Conservation (phyloP, 2,888 invertebrate species). For the Slavum lentiscoides region DNA sequence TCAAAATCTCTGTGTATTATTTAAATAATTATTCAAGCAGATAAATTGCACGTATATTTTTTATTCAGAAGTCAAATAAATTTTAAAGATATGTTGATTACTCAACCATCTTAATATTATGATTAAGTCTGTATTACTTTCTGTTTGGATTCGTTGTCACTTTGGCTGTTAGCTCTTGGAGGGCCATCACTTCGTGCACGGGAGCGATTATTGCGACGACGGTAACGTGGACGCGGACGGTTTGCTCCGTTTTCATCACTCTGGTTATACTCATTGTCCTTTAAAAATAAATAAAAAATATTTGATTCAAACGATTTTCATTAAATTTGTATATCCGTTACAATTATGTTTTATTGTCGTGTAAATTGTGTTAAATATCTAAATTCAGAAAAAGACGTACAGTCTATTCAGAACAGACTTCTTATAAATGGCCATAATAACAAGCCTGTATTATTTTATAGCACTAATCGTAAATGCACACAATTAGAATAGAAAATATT, state of each 20-base stretch:
- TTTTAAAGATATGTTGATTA: not conserved
- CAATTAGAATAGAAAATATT: not conserved
- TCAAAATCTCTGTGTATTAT: too few species aligned
- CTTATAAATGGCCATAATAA: too few species aligned
- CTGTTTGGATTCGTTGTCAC: slow-evolving; percentile 57
- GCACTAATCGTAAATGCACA: too few species aligned
- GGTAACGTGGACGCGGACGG: slow-evolving; percentile 61
- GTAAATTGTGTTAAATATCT: too few species aligned
- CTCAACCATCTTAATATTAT: not conserved
- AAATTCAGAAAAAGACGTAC: too few species aligned
- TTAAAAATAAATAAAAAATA: slow-evolving; percentile 56
- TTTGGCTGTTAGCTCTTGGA: slow-evolving; percentile 56
- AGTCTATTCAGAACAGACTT: too few species aligned
- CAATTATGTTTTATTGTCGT: not conserved
- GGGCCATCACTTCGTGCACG: slow-evolving; percentile 51
- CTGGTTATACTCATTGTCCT: slow-evolving; percentile 58
- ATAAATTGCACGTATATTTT: too few species aligned
- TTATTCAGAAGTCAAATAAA: not conserved
- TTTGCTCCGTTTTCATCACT: slow-evolving; percentile 60
- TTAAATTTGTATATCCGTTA: not conserved
- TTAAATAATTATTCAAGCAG: too few species aligned
- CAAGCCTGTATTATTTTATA: too few species aligned
- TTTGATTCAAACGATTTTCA: not conserved
- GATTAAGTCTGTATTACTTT: slow-evolving; percentile 55
- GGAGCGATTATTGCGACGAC: slow-evolving; percentile 60